phyloP scores from a whole-genome alignment of 2,797 vertebrate genomes.

The Macropus fuliginosus region DNA sequence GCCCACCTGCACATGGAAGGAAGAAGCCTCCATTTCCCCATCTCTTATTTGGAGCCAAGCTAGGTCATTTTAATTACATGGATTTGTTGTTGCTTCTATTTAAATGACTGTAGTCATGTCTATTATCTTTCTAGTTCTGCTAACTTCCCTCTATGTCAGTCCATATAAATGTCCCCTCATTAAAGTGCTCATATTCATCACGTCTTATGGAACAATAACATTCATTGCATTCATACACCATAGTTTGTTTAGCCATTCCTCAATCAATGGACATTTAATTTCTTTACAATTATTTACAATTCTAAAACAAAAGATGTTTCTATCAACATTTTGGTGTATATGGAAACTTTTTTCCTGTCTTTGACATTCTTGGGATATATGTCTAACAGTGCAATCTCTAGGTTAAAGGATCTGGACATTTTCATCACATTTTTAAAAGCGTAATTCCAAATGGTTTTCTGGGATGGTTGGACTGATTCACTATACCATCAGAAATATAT shows the following conservation, averaged over 20 bases:
- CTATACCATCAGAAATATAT: neutral
- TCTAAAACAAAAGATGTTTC: neutral
- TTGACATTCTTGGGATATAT: neutral
- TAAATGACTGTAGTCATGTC: neutral
- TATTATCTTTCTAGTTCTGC: neutral
- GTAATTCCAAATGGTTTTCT: neutral
- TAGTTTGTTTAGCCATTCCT: neutral
- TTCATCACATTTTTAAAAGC: neutral
- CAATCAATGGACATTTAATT: neutral
- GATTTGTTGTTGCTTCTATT: neutral
- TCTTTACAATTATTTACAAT: neutral
- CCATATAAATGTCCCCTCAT: neutral
- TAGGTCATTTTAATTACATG: neutral
- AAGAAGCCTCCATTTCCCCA: neutral
- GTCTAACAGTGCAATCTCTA: neutral
- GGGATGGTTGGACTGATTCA: neutral
- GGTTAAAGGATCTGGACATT: neutral
- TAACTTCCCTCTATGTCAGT: neutral
- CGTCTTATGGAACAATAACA: neutral
- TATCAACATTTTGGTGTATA: neutral
- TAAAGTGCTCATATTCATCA: neutral
- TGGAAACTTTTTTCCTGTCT: neutral
- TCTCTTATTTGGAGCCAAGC: neutral
- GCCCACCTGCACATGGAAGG: neutral
- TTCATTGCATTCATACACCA: neutral